phyloP scores from a whole-genome alignment of 2,113 vertebrate species.

The Propithecus coquereli region DNA sequence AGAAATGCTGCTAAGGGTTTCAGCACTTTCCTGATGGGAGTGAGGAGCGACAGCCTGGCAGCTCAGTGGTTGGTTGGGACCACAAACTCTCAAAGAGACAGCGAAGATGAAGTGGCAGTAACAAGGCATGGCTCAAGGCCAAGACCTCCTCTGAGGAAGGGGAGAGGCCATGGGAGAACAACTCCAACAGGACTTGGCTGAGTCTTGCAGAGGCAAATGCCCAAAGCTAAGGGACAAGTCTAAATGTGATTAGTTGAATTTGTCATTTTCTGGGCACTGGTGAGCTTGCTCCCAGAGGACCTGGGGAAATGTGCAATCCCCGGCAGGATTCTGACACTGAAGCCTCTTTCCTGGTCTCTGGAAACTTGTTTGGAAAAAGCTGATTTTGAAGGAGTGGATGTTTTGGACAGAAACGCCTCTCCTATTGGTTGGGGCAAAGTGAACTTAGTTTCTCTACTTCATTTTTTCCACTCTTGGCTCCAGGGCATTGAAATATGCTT shows the following conservation, averaged over 20 bases:
- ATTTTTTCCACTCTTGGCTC: neutral
- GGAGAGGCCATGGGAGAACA: neutral
- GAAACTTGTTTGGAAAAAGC: neutral
- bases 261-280: neutral
- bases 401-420: neutral
- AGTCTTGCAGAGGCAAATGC: neutral
- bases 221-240: neutral
- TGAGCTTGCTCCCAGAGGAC: neutral
- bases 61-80: neutral
- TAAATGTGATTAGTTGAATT: neutral
- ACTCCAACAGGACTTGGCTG: neutral
- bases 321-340: neutral
- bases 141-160: neutral
- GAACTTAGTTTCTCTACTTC: neutral
- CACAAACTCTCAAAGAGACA: neutral
- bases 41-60: neutral
- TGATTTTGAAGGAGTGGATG: neutral
- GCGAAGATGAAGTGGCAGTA: neutral
- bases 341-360: neutral
- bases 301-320: neutral
- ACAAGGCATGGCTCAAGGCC: neutral
- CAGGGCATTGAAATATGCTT: neutral
- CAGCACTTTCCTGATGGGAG: neutral
- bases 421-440: neutral
- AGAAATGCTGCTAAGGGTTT: neutral